These are phyloP conservation scores for Merodon equestris DNA, from an alignment of 2,888 invertebrate species.

Conservation along the genomic window DNA sequence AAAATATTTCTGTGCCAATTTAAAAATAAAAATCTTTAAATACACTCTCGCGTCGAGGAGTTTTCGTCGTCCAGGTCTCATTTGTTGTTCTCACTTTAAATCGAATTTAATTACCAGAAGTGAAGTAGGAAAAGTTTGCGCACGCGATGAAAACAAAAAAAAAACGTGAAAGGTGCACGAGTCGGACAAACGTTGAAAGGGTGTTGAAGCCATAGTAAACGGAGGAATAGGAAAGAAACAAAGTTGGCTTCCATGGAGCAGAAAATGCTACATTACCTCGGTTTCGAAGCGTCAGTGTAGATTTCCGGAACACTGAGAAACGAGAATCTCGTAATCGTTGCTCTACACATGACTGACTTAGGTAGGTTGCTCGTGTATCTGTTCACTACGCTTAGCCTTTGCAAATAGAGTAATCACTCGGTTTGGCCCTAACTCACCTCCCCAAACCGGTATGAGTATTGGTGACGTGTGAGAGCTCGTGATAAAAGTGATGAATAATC, in stretches of 20 bases:
- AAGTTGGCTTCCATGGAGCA: slow-evolving; percentile 35
- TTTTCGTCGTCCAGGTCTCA: slow-evolving; percentile 9
- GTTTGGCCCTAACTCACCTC: not conserved
- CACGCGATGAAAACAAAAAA: slow-evolving; percentile 29
- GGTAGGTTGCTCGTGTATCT: slow-evolving; percentile 1
- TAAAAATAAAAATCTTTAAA: slow-evolving; percentile 47
- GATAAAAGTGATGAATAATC: slow-evolving; percentile 25
- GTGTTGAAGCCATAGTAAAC: slow-evolving; percentile 32
- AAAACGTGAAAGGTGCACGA: slow-evolving; percentile 6
- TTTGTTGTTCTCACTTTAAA: slow-evolving; percentile 19
- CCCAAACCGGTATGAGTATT: too few relatives aligned
- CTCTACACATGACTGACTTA: slow-evolving; percentile 19
- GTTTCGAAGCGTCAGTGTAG: slow-evolving; percentile 20
- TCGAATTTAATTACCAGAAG: slow-evolving; percentile 51
- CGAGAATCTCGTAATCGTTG: slow-evolving; percentile 29
- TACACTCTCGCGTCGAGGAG: not conserved
- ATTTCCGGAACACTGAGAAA: slow-evolving; percentile 19
- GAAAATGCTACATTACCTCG: slow-evolving; percentile 32
- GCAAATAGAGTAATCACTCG: slow-evolving; percentile 22
- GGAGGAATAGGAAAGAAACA: slow-evolving; percentile 9
- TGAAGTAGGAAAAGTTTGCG: slow-evolving; percentile 22
- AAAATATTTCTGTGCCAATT: slow-evolving; percentile 50
- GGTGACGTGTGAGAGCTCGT: too few relatives aligned
- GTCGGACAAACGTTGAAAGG: slow-evolving; percentile 18
- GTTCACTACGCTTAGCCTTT: slow-evolving; percentile 2